Percentiles rank a stretch among this genome's conserved stretches.
phyloP scores from a whole-genome alignment of 2,113 vertebrate species.

The Onychostruthus taczanowskii region DNA sequence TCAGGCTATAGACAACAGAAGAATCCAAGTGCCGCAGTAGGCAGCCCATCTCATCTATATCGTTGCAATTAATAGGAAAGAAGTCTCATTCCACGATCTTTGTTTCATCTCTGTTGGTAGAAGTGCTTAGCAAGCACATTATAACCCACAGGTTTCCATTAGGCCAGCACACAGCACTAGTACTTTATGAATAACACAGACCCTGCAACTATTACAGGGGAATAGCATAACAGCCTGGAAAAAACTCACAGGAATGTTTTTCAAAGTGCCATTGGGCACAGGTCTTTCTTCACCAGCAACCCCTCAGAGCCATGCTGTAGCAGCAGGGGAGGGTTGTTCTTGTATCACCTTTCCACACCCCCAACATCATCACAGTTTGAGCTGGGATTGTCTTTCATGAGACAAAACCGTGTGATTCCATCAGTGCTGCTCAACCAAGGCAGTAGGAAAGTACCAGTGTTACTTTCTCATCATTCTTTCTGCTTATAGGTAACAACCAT shows the following conservation, averaged over 20 bases:
- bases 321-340: not conserved
- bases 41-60: not conserved
- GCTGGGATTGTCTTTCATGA: not conserved
- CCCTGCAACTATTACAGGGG: not conserved
- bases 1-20: conserved; percentile 6
- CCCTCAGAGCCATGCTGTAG: not conserved
- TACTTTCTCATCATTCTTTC: not conserved
- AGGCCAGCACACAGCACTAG: conserved; percentile 24
- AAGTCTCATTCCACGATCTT: not conserved
- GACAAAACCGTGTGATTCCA: rapidly evolving
- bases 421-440: not conserved
- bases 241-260: not conserved
- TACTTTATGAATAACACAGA: conserved; percentile 2
- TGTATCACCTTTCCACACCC: not conserved
- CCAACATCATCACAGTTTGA: not conserved
- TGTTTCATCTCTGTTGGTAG: not conserved
- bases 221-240: not conserved
- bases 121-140: conserved; percentile 54
- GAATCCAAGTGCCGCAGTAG: not conserved
- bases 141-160: not conserved
- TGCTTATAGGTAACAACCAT: not conserved
- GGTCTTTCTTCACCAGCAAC: not conserved
- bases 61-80: conserved; percentile 29
- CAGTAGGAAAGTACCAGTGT: not conserved
- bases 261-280: rapidly evolving